Conservation (phyloP, 2,888 invertebrate species). For the Spodoptera exigua region DNA sequence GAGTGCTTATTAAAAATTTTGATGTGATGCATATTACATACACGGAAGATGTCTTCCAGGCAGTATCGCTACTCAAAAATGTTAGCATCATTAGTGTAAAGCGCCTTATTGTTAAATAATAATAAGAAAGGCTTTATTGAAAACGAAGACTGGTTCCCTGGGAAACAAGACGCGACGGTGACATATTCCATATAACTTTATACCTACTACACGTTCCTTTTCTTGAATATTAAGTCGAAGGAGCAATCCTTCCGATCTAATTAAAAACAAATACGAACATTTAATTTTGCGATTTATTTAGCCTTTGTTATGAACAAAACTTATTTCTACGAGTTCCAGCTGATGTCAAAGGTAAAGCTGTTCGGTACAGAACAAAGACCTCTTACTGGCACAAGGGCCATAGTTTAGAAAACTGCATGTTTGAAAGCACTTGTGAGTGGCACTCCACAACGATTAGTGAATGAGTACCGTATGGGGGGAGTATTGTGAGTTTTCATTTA, state of each 20-base stretch:
- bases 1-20: too few relatives aligned
- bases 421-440: slow-evolving; percentile 19
- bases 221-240: too few relatives aligned
- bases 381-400: slow-evolving; percentile 22
- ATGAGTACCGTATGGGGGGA: slow-evolving; percentile 12
- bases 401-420: slow-evolving; percentile 19
- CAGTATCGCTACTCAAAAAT: slow-evolving; percentile 9
- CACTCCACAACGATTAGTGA: slow-evolving; percentile 12
- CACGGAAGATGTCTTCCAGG: background rate
- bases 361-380: slow-evolving; percentile 22
- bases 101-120: slow-evolving; percentile 1
- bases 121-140: slow-evolving; percentile 8
- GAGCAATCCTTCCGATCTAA: too few relatives aligned
- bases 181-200: too few relatives aligned
- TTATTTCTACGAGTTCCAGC: too few relatives aligned
- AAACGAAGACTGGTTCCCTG: slow-evolving; percentile 9
- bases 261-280: too few relatives aligned
- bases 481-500: slow-evolving; percentile 27
- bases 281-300: too few relatives aligned
- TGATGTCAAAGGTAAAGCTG: slow-evolving; percentile 5
- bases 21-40: too few relatives aligned
- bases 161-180: background rate
- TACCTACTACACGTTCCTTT: too few relatives aligned
- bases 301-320: too few relatives aligned
- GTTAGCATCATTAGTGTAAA: background rate